Conservation (phyloP, 2,888 invertebrate species). For the Ectemnius cavifrons region DNA sequence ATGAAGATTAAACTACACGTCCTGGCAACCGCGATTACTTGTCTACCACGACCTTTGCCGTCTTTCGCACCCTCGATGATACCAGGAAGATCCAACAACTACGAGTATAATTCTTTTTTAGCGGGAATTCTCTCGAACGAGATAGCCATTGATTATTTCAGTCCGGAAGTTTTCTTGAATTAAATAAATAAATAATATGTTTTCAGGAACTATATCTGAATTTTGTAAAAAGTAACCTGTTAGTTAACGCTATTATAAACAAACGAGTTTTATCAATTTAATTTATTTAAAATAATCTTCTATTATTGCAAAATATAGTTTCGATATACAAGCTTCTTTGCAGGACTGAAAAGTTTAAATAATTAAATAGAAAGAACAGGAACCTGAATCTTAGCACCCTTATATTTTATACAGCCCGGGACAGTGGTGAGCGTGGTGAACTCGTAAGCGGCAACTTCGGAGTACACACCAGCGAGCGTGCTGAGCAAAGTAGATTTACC, state of each 20-base stretch:
- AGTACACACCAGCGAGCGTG: slow-evolving; percentile 99
- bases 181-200: not conserved
- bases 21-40: slow-evolving; percentile 99
- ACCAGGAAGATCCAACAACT: slow-evolving; percentile 98
- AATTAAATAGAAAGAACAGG: slow-evolving; percentile 17
- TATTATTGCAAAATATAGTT: too few species aligned
- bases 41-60: slow-evolving; percentile 98
- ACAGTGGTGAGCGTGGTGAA: slow-evolving; percentile 99
- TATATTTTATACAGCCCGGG: slow-evolving; percentile 99
- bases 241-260: too few species aligned
- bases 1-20: slow-evolving; percentile 99
- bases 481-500: slow-evolving; percentile 98
- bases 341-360: too few species aligned
- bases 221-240: not conserved
- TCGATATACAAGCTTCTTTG: too few species aligned
- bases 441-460: slow-evolving; percentile 99
- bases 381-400: slow-evolving; percentile 99
- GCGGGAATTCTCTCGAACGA: too few species aligned
- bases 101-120: slow-evolving; percentile 39
- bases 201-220: too few species aligned
- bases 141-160: not conserved
- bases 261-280: too few species aligned
- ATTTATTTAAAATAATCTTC: too few species aligned
- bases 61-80: slow-evolving; percentile 99
- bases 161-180: not conserved